phyloP scores from a whole-genome alignment of 2,797 vertebrate genomes.

The Trichosurus vulpecula region DNA sequence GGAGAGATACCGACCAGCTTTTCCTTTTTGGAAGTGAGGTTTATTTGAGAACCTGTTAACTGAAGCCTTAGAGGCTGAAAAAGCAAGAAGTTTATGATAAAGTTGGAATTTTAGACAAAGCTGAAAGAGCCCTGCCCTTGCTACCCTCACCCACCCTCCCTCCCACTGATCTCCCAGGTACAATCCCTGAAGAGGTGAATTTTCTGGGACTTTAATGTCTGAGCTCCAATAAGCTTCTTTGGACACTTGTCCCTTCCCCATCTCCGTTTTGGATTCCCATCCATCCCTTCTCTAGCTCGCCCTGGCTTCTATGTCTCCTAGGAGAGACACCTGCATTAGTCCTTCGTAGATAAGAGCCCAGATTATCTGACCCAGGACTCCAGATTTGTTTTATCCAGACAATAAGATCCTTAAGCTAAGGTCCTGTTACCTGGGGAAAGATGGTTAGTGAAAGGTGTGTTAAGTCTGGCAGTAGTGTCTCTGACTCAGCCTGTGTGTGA shows the following conservation, averaged over 20 bases:
- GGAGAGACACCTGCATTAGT: neutral
- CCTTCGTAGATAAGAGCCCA: neutral
- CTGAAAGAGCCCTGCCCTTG: neutral
- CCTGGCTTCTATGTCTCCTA: neutral
- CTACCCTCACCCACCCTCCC: too few relatives aligned
- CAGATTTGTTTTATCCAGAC: neutral
- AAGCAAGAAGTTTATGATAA: neutral
- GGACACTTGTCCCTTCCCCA: neutral
- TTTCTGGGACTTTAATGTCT: neutral
- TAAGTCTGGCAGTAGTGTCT: neutral
- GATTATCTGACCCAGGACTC: neutral
- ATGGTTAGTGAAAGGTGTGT: neutral
- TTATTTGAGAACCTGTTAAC: neutral
- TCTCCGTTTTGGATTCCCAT: neutral
- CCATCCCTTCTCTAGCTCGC: neutral
- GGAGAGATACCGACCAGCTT: neutral
- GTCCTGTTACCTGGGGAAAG: neutral
- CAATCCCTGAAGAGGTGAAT: slow-evolving; percentile 4
- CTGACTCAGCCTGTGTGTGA: neutral
- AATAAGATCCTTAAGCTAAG: neutral
- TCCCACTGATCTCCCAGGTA: neutral
- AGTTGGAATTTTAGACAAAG: neutral
- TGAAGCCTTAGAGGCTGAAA: neutral
- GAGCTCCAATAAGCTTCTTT: neutral
- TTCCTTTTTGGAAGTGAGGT: neutral